Evolutionary conservation across 2,797 vertebrate species (phyloP).

Genomic region (Ispidina lecontei): DNA sequence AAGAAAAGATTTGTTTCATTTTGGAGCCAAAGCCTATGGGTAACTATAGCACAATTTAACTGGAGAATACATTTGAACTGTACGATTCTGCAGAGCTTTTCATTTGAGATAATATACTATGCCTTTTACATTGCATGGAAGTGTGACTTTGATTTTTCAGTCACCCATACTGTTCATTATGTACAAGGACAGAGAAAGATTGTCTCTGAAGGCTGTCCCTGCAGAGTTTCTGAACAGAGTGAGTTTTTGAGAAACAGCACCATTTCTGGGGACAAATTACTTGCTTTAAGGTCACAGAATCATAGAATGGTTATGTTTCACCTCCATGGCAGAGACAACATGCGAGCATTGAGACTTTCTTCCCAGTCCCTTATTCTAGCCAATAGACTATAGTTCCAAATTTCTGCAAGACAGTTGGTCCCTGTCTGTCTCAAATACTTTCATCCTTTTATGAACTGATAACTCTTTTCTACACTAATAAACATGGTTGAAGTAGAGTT

Average conservation of each 20-base stretch:
- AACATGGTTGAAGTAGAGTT: slow-evolving; percentile 61
- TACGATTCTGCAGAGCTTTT: background rate
- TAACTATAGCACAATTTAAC: background rate
- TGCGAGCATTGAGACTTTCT: background rate
- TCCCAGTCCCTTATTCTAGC: background rate
- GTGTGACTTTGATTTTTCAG: background rate
- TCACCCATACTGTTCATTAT: background rate
- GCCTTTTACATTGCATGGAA: background rate
- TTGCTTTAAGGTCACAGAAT: background rate
- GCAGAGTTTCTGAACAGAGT: background rate
- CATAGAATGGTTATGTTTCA: background rate
- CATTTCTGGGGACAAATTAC: background rate
- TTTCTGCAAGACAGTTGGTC: background rate
- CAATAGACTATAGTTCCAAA: background rate
- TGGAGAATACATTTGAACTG: background rate
- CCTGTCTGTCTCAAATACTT: slow-evolving; percentile 4
- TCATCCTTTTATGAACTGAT: slow-evolving; percentile 34
- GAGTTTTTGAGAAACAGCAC: background rate
- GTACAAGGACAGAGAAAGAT: background rate
- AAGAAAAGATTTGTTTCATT: background rate
- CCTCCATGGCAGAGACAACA: background rate
- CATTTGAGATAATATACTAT: background rate
- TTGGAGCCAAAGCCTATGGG: background rate
- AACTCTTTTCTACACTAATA: slow-evolving; percentile 57
- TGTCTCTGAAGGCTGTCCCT: background rate